These are phyloP conservation scores for Brachirus orientalis DNA, from an alignment of 2,113 vertebrate species.

Conservation along the genomic window DNA sequence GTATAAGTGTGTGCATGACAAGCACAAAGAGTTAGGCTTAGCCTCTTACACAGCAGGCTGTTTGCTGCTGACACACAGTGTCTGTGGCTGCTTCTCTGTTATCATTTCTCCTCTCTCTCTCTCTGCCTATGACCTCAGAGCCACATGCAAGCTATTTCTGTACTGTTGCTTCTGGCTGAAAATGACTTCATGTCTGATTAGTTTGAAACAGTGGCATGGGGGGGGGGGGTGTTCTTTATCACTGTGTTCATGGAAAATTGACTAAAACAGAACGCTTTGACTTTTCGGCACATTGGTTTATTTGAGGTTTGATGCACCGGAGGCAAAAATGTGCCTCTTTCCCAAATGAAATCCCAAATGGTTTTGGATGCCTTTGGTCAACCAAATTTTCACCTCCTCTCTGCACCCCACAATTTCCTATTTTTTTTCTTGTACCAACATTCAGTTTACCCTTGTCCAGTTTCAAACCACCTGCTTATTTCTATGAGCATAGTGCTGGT, in stretches of 20 bases:
- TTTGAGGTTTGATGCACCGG: constrained; percentile 1
- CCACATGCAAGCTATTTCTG: constrained; percentile 75
- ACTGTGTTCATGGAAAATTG: constrained; percentile 26
- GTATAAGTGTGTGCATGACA: neutral
- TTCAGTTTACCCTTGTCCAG: neutral
- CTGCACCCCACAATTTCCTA: neutral
- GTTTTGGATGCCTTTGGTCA: neutral
- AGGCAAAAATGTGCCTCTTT: constrained; percentile 3
- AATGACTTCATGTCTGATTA: constrained; percentile 79
- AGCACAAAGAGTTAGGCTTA: constrained; percentile 27
- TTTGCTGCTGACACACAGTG: constrained; percentile 54
- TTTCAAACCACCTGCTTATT: constrained; percentile 10
- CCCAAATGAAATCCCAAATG: neutral
- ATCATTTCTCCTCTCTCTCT: constrained; percentile 65
- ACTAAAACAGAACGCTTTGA: constrained; percentile 28
- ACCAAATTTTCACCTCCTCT: neutral
- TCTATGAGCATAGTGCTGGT: constrained; percentile 39
- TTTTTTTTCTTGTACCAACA: neutral
- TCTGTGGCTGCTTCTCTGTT: constrained; percentile 65
- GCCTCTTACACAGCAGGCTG: constrained; percentile 21
- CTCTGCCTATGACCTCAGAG: constrained; percentile 72
- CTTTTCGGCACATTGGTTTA: too few species aligned
- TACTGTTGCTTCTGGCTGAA: constrained; percentile 68
- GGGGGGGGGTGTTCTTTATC: neutral
- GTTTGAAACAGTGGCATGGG: constrained; percentile 33